Conservation (phyloP, 1,140 invertebrate species). For the Apocrypta bakeri region DNA sequence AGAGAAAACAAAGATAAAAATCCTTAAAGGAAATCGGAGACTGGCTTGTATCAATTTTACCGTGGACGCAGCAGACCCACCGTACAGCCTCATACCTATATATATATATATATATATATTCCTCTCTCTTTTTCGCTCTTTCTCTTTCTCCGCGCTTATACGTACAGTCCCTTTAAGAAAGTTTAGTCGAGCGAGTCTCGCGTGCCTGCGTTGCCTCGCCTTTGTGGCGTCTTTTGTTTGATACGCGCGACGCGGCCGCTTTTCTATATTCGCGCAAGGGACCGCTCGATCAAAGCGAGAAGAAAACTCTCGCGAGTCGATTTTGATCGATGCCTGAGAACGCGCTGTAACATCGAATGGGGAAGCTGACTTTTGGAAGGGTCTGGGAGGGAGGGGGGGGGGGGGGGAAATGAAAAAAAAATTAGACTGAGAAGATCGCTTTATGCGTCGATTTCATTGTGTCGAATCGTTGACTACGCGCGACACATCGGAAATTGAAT, state of each 20-base stretch:
- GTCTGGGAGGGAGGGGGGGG: no score
- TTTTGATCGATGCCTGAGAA: background rate
- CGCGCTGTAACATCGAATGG: no score
- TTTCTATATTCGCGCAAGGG: slow-evolving; percentile 19
- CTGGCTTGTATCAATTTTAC: slow-evolving; percentile 47
- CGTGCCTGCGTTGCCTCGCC: background rate
- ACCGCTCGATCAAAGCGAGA: background rate
- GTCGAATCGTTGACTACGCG: no score
- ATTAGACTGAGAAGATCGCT: no score
- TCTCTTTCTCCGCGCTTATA: background rate
- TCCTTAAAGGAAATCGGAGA: slow-evolving; percentile 43
- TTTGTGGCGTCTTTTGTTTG: slow-evolving; percentile 45
- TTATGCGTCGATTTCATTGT: no score
- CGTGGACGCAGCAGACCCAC: slow-evolving; percentile 17
- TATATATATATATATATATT: background rate
- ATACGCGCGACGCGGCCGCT: background rate
- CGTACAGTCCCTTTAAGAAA: slow-evolving; percentile 46
- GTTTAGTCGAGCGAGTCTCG: slow-evolving; percentile 32
- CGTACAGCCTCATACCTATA: background rate
- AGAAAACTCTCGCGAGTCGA: background rate
- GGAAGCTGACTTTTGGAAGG: no score
- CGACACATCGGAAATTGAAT: no score
- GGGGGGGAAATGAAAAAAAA: no score
- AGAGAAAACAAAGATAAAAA: slow-evolving; percentile 18
- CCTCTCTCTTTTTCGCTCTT: slow-evolving; percentile 4